Evolutionary conservation across 2,113 vertebrate genomes (phyloP).

Genomic region (Orientallactaga bullata): DNA sequence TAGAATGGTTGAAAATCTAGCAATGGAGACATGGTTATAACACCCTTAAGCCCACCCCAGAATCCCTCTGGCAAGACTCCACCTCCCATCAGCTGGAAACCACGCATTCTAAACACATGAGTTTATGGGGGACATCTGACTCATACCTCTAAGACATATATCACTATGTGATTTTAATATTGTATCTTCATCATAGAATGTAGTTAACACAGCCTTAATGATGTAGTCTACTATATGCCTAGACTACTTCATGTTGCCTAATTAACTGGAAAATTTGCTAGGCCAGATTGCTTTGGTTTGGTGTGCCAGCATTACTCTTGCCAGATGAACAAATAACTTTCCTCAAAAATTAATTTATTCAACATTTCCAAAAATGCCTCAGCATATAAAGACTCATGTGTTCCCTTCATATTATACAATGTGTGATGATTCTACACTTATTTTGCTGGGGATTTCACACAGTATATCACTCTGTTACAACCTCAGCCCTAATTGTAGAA

Average conservation of each 20-base stretch:
- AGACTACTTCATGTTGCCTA: background rate
- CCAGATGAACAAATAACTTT: background rate
- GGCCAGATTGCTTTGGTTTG: background rate
- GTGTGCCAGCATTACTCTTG: background rate
- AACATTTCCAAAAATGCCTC: background rate
- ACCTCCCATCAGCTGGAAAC: too few species aligned
- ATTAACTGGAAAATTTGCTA: background rate
- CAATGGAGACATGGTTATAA: too few species aligned
- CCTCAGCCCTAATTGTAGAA: background rate
- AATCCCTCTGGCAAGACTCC: too few species aligned
- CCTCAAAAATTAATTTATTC: background rate
- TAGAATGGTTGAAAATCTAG: too few species aligned
- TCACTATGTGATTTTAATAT: background rate
- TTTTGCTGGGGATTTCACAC: background rate
- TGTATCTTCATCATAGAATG: background rate
- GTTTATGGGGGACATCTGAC: too few species aligned
- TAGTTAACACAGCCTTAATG: background rate
- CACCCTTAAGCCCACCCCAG: too few species aligned
- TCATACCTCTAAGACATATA: too few species aligned
- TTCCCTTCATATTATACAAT: background rate
- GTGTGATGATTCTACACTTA: background rate
- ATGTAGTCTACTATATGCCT: too few species aligned
- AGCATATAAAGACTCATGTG: background rate
- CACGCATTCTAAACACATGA: too few species aligned
- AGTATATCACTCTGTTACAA: background rate